These are phyloP conservation scores for Maconellicoccus hirsutus DNA, from an alignment of 1,140 invertebrate genomes.

Conservation along the genomic window DNA sequence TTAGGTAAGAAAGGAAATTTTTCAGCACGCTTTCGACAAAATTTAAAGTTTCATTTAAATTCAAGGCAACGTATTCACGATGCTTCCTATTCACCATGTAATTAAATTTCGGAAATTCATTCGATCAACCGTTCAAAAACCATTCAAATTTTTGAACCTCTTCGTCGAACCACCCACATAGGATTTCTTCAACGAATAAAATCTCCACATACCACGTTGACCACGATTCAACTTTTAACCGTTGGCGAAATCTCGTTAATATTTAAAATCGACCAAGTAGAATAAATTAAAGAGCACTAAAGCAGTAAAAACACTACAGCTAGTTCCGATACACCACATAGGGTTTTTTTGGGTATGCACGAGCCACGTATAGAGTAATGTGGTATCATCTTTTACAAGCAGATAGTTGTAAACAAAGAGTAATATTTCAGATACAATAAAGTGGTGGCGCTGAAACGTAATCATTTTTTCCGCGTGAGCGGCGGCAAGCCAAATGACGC, in stretches of 20 bases:
- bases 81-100: too few relatives aligned
- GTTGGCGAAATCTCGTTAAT: not conserved
- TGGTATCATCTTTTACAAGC: constrained; percentile 20
- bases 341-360: not conserved
- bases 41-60: too few relatives aligned
- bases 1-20: too few relatives aligned
- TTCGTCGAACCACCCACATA: too few relatives aligned
- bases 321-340: not conserved
- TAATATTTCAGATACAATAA: constrained; percentile 18
- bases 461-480: constrained; percentile 18
- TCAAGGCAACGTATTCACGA: too few relatives aligned
- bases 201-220: too few relatives aligned
- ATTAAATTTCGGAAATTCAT: too few relatives aligned
- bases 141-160: too few relatives aligned
- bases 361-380: not conserved
- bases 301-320: not conserved
- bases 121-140: too few relatives aligned
- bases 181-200: too few relatives aligned
- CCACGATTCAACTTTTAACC: not conserved
- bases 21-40: too few relatives aligned
- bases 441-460: constrained; percentile 12
- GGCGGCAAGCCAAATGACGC: constrained; percentile 12
- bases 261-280: not conserved
- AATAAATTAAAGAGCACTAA: constrained; percentile 8
- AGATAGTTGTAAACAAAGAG: constrained; percentile 17